phyloP scores from a whole-genome alignment of 2,888 invertebrate species.

The Nomada goodeniana region DNA sequence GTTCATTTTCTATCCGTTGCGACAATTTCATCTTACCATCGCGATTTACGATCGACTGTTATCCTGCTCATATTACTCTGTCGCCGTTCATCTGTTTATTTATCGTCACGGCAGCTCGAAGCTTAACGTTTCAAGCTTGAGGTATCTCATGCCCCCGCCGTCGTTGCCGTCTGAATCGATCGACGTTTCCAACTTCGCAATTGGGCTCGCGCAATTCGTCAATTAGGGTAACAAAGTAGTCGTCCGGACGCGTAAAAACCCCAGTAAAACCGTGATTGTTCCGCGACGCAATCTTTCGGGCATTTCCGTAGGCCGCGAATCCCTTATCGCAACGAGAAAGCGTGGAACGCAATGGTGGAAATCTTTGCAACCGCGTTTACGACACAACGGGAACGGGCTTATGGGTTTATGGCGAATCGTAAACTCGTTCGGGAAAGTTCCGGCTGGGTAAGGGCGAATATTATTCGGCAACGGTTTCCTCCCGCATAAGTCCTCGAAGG shows the following conservation, averaged over 20 bases:
- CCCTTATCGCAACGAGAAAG: slow-evolving; percentile 9
- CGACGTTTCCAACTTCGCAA: background rate
- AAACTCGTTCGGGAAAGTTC: background rate
- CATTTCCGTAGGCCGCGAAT: slow-evolving; percentile 14
- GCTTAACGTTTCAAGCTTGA: no score
- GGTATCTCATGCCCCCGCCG: no score
- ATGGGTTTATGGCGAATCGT: slow-evolving; percentile 18
- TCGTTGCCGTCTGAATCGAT: no score
- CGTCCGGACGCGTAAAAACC: background rate
- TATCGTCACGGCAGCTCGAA: no score
- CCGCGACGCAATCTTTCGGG: background rate
- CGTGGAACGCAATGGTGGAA: background rate
- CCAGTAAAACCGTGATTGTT: slow-evolving; percentile 11
- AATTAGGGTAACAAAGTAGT: slow-evolving; percentile 8
- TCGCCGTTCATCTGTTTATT: no score
- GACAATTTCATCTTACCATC: no score
- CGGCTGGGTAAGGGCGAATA: background rate
- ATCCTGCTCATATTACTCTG: no score
- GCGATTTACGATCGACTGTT: no score
- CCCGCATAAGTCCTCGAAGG: background rate
- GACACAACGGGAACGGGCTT: slow-evolving; percentile 13
- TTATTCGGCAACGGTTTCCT: background rate
- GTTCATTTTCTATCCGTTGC: no score
- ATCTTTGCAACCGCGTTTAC: slow-evolving; percentile 24
- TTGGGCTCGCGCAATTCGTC: background rate